Base-by-base conservation (phyloP, 92 coral and sea anemone genomes). In the Epizoanthus rinbou region DNA sequence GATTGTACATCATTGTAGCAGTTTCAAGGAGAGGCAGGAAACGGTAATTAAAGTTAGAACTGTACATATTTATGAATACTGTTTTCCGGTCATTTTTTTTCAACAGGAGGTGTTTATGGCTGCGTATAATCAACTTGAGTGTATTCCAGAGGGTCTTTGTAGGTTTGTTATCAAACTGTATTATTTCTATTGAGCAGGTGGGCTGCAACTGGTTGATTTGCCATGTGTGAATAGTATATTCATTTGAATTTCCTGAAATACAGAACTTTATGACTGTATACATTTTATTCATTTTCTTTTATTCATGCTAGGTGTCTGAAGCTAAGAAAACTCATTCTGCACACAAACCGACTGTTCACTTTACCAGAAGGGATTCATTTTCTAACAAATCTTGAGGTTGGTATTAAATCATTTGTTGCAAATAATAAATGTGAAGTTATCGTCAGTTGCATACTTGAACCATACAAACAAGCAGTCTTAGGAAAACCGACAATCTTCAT, bases 81-180 rank as follows among this genome's bases (percentile, higher is more conserved):
- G 7, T 17, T 47, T 33, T 28, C 8, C 53, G 17, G 14, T 6
- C 21, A n/a, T 25, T 59, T 73, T 81, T n/a, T 57, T 8, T 58
- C 54, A 33, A 19, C 87, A 97, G 99, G 99, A 97, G 64, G 85
- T 92, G 24, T 97, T 97, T 87, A 92, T 93, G 90, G 99, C 99
- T 50, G 98, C 99, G 64, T 97, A 92, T 70, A 97, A 97, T 72
- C 92, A 94, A 82, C 87, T 97, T 65, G 99, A 97, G 57, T 97
- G 99, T 65, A 97, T 97, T 60, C 99, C 99, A 53, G 99, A 97
- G 78, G 99, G 99, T 25, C 83, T 97, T 0, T 96, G 99, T 89
- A 94, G 99, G 99, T 96, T 87, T 19, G 72, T 47, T 24, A 24
- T 18, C 15, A 35, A 53, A 21, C 6, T 28, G 43, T 6, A 37